Evolutionary conservation across 2,797 vertebrate species (phyloP).

Genomic region (Linurgus olivaceus): DNA sequence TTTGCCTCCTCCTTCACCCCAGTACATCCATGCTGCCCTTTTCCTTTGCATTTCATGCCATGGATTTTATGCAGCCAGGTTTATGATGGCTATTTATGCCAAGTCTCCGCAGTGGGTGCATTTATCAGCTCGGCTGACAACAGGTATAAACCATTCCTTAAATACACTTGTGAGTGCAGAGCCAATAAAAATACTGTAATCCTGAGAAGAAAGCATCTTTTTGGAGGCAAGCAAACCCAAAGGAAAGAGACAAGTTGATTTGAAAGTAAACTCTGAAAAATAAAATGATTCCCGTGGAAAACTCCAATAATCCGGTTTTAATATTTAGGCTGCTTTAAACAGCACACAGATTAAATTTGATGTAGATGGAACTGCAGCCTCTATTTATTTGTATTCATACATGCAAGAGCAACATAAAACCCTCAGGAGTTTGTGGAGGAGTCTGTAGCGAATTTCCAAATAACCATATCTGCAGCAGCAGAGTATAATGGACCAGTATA

Average conservation of each 20-base stretch:
- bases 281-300: neutral
- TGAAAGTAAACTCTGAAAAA: neutral
- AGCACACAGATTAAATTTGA: conserved; percentile 12
- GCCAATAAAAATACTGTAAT: neutral
- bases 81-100: neutral
- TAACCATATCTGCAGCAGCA: neutral
- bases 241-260: neutral
- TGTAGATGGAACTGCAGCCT: conserved; percentile 11
- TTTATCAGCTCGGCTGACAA: neutral
- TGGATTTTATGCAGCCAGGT: fast-evolving
- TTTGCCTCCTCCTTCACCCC: neutral
- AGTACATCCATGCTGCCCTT: fast-evolving
- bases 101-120: neutral
- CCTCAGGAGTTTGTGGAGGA: neutral
- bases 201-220: neutral
- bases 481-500: conserved; percentile 17
- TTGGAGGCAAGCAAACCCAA: neutral
- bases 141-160: neutral
- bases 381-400: conserved; percentile 18
- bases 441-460: conserved; percentile 30
- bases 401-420: neutral
- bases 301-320: neutral
- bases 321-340: conserved; percentile 9
- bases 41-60: fast-evolving
- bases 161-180: neutral